phyloP scores from a whole-genome alignment of 2,888 invertebrate species.

The Baronia brevicornis region DNA sequence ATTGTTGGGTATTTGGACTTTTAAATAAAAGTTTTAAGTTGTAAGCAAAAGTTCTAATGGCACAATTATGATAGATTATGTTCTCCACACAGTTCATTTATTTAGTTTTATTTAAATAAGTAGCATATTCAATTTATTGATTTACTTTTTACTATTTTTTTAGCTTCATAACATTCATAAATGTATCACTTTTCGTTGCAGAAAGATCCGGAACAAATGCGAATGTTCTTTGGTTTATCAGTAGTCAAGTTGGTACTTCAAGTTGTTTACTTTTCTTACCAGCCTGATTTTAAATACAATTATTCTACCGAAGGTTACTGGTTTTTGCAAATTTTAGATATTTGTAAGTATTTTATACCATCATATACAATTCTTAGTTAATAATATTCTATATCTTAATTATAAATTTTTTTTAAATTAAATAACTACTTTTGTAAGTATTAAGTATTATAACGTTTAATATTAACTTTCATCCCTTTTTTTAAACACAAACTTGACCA shows the following conservation, averaged over 20 bases:
- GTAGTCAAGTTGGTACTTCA: slow-evolving; percentile 45
- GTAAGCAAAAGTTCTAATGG: too few species aligned
- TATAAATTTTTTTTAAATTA: too few species aligned
- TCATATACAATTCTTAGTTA: neutral
- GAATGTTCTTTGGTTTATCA: slow-evolving; percentile 44
- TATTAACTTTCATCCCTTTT: neutral
- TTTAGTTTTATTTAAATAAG: too few species aligned
- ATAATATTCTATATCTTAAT: too few species aligned
- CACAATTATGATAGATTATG: neutral
- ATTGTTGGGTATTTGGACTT: neutral
- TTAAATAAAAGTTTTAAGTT: neutral
- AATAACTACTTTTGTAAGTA: too few species aligned
- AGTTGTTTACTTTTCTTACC: slow-evolving; percentile 41
- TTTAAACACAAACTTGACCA: neutral
- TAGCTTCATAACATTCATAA: neutral
- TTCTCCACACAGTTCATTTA: too few species aligned
- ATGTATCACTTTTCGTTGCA: slow-evolving; percentile 23
- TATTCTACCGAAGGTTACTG: slow-evolving; percentile 31
- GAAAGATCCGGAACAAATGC: slow-evolving; percentile 47
- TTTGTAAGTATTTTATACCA: slow-evolving; percentile 33
- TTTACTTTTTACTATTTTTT: too few species aligned
- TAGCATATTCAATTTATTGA: too few species aligned
- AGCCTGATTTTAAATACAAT: slow-evolving; percentile 29
- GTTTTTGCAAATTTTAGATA: slow-evolving; percentile 42
- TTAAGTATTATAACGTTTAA: too few species aligned